Conservation (phyloP, 2,113 vertebrate genomes). For the Spea bombifrons region DNA sequence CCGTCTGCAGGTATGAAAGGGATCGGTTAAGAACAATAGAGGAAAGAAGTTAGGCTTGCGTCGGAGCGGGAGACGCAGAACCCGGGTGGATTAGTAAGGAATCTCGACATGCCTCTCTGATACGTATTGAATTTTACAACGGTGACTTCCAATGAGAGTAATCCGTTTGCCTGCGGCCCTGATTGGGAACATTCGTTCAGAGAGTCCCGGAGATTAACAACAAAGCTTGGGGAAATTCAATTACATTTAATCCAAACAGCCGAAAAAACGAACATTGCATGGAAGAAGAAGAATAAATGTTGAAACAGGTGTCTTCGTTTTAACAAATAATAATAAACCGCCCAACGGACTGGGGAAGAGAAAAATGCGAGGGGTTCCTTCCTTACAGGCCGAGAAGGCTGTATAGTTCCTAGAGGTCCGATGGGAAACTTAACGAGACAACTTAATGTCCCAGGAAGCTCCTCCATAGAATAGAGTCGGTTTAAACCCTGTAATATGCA, state of each 20-base stretch:
- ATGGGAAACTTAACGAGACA: no score
- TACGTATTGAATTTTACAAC: constrained; percentile 38
- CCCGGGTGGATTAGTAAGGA: constrained; percentile 13
- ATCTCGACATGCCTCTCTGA: constrained; percentile 19
- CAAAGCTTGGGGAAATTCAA: constrained; percentile 53
- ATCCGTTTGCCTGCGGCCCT: constrained; percentile 22
- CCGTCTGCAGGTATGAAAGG: no score
- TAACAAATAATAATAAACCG: constrained; percentile 43
- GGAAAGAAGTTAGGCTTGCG: not conserved
- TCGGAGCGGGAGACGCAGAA: constrained; percentile 7
- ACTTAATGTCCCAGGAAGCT: no score
- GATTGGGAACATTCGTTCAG: constrained; percentile 41
- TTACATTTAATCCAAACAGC: constrained; percentile 53
- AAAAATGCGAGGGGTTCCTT: no score
- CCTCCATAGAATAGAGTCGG: no score
- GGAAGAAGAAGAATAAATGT: constrained; percentile 38
- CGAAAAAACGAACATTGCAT: constrained; percentile 43
- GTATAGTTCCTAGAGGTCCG: no score
- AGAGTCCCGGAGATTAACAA: constrained; percentile 56
- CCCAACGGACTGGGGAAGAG: not conserved
- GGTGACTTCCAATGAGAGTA: constrained; percentile 43
- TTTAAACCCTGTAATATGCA: no score
- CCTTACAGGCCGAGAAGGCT: no score
- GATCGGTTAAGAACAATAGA: no score
- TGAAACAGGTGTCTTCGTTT: constrained; percentile 44